phyloP scores from a whole-genome alignment of 2,113 vertebrate species.

The Gymnobelideus leadbeateri region DNA sequence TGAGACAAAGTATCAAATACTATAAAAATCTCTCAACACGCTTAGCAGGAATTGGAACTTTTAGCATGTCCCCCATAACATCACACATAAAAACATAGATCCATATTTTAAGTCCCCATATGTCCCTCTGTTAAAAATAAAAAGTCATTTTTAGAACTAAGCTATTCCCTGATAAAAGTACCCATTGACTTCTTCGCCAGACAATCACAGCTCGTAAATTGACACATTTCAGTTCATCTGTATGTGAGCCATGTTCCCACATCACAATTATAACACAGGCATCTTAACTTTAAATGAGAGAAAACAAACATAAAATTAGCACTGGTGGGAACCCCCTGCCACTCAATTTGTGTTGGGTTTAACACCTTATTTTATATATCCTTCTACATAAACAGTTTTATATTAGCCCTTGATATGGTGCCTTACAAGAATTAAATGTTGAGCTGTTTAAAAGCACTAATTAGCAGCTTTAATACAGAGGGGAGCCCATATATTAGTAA shows the following conservation, averaged over 20 bases:
- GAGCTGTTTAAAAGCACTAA: conserved; percentile 87
- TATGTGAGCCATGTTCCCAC: conserved; percentile 76
- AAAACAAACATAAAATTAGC: conserved; percentile 89
- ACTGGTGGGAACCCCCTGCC: conserved; percentile 82
- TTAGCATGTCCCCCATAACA: conserved; percentile 33
- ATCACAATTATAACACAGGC: conserved; percentile 77
- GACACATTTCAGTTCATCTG: conserved; percentile 83
- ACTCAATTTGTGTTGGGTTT: conserved; percentile 84
- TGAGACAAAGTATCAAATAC: conserved; percentile 6
- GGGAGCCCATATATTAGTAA: conserved; percentile 81
- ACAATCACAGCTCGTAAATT: conserved; percentile 78
- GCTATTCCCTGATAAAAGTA: conserved; percentile 67
- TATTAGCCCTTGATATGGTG: conserved; percentile 82
- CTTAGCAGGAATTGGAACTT: conserved; percentile 62
- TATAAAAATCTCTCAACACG: conserved; percentile 46
- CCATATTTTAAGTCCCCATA: conserved; percentile 9
- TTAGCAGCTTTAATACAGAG: conserved; percentile 85
- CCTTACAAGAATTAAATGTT: conserved; percentile 83
- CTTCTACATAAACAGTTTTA: conserved; percentile 87
- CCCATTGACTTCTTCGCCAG: conserved; percentile 76
- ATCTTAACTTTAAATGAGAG: conserved; percentile 86
- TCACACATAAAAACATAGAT: conserved; percentile 50
- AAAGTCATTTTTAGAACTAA: conserved; percentile 54
- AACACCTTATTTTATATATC: conserved; percentile 86
- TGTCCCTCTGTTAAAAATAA: conserved; percentile 60